A percentile compares a stretch with the other conserved stretches of the same genome.
Conservation (phyloP, 2,797 vertebrate genomes). For the Smutsia temminckii region DNA sequence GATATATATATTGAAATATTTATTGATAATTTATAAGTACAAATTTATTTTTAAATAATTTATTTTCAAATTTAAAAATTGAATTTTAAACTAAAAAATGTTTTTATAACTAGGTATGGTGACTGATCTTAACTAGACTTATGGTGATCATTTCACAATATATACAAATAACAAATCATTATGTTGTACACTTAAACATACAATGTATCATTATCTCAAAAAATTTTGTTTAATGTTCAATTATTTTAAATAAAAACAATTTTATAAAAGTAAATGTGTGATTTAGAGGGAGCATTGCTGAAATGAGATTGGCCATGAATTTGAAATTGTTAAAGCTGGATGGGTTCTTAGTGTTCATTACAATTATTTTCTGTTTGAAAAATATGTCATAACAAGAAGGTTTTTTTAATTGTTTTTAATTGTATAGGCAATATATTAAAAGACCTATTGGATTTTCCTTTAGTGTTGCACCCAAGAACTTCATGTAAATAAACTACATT, state of each 20-base stretch:
- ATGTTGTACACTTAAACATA: neutral
- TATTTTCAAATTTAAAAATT: neutral
- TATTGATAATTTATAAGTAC: neutral
- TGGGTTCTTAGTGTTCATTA: neutral
- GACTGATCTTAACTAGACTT: neutral
- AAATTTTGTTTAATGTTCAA: neutral
- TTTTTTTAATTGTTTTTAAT: neutral
- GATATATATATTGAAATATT: neutral
- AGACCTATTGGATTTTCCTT: neutral
- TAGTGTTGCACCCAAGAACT: neutral
- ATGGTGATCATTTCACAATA: neutral
- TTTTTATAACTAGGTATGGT: neutral
- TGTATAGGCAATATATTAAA: neutral
- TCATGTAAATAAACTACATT: constrained; percentile 17
- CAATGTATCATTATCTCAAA: neutral
- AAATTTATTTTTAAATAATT: neutral
- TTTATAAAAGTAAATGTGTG: neutral
- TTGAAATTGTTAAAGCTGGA: neutral
- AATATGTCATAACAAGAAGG: neutral
- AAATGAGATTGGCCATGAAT: neutral
- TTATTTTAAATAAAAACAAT: constrained; percentile 12
- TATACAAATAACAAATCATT: neutral
- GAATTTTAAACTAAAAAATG: neutral
- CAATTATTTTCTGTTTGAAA: neutral
- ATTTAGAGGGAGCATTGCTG: neutral